A percentile compares a stretch with the other conserved stretches of the same genome.
These are phyloP conservation scores for Hofmannophila pseudospretella DNA, from an alignment of 2,888 invertebrate species.

Conservation along the genomic window DNA sequence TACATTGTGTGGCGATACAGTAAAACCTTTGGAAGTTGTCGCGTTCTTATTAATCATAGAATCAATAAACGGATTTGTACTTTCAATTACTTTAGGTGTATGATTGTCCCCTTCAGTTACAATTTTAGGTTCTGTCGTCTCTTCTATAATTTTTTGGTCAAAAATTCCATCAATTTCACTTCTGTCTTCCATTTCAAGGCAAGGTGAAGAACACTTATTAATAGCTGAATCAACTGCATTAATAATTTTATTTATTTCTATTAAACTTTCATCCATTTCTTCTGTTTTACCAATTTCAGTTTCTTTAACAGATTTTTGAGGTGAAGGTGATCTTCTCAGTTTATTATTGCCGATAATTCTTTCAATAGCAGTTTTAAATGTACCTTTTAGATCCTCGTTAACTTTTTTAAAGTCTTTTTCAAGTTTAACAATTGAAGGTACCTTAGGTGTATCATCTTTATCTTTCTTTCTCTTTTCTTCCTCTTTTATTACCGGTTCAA, in stretches of 20 bases:
- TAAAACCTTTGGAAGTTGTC: too few relatives aligned
- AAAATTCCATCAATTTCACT: neutral
- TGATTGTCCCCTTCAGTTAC: neutral
- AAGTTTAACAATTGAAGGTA: slow-evolving; percentile 30
- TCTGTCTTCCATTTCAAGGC: neutral
- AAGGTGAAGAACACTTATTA: slow-evolving; percentile 4
- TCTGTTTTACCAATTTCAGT: neutral
- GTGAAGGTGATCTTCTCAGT: slow-evolving; percentile 22
- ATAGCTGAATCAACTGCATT: slow-evolving; percentile 9
- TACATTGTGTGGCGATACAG: neutral
- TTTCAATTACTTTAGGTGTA: slow-evolving; percentile 5
- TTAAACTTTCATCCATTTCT: neutral
- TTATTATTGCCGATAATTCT: slow-evolving; percentile 46
- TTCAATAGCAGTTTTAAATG: slow-evolving; percentile 59
- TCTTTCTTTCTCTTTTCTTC: too few relatives aligned
- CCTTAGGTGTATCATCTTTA: neutral
- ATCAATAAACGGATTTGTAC: slow-evolving; percentile 23
- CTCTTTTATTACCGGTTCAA: slow-evolving; percentile 19
- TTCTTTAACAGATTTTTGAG: slow-evolving; percentile 16
- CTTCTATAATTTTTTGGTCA: neutral
- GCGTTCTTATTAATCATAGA: neutral
- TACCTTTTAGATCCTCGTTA: slow-evolving; percentile 53
- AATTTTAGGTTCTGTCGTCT: neutral
- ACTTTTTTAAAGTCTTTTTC: slow-evolving; percentile 55
- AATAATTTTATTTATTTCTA: neutral